Conservation (phyloP, 2,888 invertebrate genomes). For the Campoplex capitator region DNA sequence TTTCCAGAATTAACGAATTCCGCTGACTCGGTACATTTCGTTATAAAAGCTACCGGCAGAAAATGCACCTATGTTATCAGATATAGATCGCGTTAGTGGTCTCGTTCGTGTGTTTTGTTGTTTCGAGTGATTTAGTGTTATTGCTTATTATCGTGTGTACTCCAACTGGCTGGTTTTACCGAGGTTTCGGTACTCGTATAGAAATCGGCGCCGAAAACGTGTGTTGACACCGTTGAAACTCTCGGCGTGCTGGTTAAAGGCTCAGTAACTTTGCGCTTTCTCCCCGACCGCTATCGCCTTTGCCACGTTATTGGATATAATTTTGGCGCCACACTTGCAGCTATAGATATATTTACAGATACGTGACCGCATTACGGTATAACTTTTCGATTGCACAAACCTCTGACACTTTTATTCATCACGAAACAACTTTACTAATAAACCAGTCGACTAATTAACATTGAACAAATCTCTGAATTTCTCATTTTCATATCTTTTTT, state of each 20-base stretch:
- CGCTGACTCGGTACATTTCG: neutral
- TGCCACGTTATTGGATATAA: constrained; percentile 2
- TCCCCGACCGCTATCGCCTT: constrained; percentile 1
- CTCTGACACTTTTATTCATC: neutral
- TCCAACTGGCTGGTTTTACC: constrained; percentile 40
- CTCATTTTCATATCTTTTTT: neutral
- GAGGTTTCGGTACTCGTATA: constrained; percentile 30
- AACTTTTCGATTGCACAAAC: neutral
- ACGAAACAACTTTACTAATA: neutral
- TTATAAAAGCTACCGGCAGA: constrained; percentile 8
- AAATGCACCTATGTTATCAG: constrained; percentile 16
- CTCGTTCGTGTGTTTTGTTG: constrained; percentile 13
- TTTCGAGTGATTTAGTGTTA: constrained; percentile 45
- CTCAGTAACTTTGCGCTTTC: constrained; percentile 41
- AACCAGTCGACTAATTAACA: neutral
- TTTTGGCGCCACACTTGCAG: neutral
- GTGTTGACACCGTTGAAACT: constrained; percentile 2
- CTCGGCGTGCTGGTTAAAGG: constrained; percentile 17
- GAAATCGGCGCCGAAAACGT: neutral
- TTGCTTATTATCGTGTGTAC: constrained; percentile 43
- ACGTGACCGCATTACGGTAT: neutral
- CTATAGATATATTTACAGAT: neutral
- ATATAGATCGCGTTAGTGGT: constrained; percentile 14
- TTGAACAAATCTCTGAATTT: too few relatives aligned
- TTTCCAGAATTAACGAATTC: neutral